Base-by-base conservation (phyloP, 64 coral and sea anemone genomes). In the Montipora cactus region DNA sequence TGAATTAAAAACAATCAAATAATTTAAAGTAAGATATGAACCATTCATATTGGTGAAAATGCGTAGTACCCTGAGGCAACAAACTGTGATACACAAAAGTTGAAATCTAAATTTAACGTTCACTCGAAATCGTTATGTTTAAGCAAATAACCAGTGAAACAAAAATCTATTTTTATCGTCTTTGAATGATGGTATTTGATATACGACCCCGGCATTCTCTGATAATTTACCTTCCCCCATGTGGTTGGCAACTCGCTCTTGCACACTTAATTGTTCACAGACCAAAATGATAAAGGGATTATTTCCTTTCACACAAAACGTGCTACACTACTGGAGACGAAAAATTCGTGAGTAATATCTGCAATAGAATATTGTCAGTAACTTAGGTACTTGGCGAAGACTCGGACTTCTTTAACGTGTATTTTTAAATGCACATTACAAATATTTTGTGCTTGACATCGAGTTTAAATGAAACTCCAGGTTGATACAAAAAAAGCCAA, bases 1-100 rank as follows among this genome's bases (percentile, higher is more conserved):
- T 37, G 81, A 84, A 84, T 84, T 68, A 59, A 84, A 68, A 84
- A 84, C 81, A 84, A 84, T 84, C 81, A 68, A 67, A 18, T 4
- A 2, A 28, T 18, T 62, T 67, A 68, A 48, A 68, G 4, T 68
- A 83, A 69, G 47, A 71, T 14, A 37, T 86, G 68, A 47, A 49
- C n/a, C 46, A 44, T 71, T 18, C 21, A 8, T 19, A 64, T 72
- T 51, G 67, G 73, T 86, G 8, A 46, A 22, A 72, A 86, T 71
- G 19, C 71, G 13, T 44, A 86, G 14, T 72, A 72, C 59, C 82
- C 82, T 25, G 0, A 3, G 82, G 82, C 82, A 19, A 5, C 82
- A 51, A 45, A 50, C 82, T 72, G 82, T 8, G 66, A 8, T 44
- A 51, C 19, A 86, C 82, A 86, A 72, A 69, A 72, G 46, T 72